These are phyloP conservation scores for Notodonta ziczac DNA, from an alignment of 2,888 invertebrate genomes.

Conservation along the genomic window DNA sequence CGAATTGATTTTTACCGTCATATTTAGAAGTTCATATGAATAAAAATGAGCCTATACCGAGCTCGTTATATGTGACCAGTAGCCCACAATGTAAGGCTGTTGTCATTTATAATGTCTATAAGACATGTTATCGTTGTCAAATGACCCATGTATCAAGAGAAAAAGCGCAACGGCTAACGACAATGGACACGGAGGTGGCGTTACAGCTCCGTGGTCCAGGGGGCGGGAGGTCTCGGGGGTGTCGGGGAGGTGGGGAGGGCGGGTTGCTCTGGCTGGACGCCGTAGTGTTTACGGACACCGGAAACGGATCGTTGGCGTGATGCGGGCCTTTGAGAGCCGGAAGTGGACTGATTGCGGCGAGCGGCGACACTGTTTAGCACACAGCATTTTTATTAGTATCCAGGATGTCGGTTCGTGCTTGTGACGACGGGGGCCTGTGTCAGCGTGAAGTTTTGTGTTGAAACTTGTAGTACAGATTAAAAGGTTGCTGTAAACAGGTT, in stretches of 20 bases:
- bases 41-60: too few species aligned
- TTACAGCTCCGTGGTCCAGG: background rate
- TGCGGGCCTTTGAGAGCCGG: constrained; percentile 30
- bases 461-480: too few species aligned
- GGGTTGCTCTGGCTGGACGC: constrained; percentile 1
- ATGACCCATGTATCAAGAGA: background rate
- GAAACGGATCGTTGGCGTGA: constrained; percentile 36
- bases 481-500: too few species aligned
- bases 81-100: background rate
- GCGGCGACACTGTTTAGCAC: constrained; percentile 5
- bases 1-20: too few species aligned
- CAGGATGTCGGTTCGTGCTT: background rate
- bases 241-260: background rate
- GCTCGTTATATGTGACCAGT: background rate
- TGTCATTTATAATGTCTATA: background rate
- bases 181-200: background rate
- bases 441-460: too few species aligned
- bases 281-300: constrained; percentile 28
- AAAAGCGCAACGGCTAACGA: too few species aligned
- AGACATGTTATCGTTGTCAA: background rate
- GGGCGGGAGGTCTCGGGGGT: constrained; percentile 3
- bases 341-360: constrained; percentile 12
- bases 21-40: too few species aligned
- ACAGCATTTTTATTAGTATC: constrained; percentile 9
- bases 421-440: too few species aligned